phyloP scores from a whole-genome alignment of 2,797 vertebrate genomes.

The Eulemur mongoz region DNA sequence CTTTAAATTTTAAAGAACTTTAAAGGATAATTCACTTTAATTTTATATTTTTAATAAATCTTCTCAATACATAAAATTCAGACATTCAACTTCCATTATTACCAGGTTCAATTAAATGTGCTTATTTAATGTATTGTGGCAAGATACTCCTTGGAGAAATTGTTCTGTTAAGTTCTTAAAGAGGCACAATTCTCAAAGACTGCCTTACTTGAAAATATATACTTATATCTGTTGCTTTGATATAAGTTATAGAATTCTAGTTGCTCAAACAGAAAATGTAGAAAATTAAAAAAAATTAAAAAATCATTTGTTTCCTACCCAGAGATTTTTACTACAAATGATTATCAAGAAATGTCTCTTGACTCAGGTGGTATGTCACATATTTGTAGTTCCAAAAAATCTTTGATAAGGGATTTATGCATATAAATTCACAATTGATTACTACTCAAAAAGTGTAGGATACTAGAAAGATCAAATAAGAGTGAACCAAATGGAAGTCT shows the following conservation, averaged over 20 bases:
- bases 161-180: constrained; percentile 32
- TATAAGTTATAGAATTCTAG: constrained; percentile 30
- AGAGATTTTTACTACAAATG: constrained; percentile 43
- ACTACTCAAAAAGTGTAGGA: constrained; percentile 57
- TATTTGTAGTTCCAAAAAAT: constrained; percentile 60
- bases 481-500: constrained; percentile 67
- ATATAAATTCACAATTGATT: constrained; percentile 64
- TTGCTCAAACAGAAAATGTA: not conserved
- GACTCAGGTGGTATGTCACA: not conserved
- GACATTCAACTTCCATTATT: constrained; percentile 70
- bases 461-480: constrained; percentile 68
- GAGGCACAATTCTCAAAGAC: constrained; percentile 29
- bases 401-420: constrained; percentile 38
- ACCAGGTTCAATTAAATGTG: constrained; percentile 57
- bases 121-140: constrained; percentile 54
- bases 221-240: not conserved
- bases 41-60: constrained; percentile 70
- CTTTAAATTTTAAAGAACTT: constrained; percentile 65
- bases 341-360: constrained; percentile 27
- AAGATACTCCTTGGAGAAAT: constrained; percentile 57
- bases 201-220: constrained; percentile 51
- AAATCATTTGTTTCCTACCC: not conserved
- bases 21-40: constrained; percentile 64
- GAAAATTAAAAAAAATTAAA: constrained; percentile 34
- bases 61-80: constrained; percentile 69